phyloP scores from a whole-genome alignment of 1,140 invertebrate genomes.

The Drosophila guanche region DNA sequence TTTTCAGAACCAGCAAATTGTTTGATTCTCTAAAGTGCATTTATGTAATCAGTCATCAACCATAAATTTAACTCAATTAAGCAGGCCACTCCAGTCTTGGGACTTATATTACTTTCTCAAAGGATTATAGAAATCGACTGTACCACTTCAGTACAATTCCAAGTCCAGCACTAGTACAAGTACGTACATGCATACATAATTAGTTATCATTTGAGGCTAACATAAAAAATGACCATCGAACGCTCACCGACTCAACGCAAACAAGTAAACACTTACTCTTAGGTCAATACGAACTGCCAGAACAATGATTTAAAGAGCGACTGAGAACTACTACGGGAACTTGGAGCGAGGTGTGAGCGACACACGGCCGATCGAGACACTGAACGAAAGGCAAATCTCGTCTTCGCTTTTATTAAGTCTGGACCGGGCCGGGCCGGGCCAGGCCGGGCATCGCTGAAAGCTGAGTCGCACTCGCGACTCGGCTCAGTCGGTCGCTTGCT shows the following conservation, averaged over 20 bases:
- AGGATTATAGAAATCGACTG: no score
- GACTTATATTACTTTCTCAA: no score
- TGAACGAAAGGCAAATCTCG: constrained; percentile 58
- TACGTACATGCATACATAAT: neutral
- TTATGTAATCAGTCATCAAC: constrained; percentile 14
- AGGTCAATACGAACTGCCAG: constrained; percentile 34
- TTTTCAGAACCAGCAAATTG: neutral
- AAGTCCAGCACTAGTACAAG: no score
- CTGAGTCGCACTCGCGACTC: constrained; percentile 11
- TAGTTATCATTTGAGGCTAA: constrained; percentile 19
- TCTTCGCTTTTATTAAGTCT: constrained; percentile 61
- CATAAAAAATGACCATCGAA: constrained; percentile 3
- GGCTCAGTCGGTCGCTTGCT: constrained; percentile 6
- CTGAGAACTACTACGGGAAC: neutral
- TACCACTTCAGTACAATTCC: no score
- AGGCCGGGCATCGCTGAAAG: constrained; percentile 8
- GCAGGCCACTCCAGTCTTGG: neutral
- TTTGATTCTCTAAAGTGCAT: neutral
- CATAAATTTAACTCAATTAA: constrained; percentile 4
- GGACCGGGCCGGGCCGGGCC: no score
- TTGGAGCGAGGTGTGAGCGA: constrained; percentile 28
- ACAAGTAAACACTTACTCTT: constrained; percentile 52
- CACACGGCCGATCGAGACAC: constrained; percentile 55
- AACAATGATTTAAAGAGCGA: constrained; percentile 25
- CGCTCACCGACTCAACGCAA: constrained; percentile 3